Evolutionary conservation across 2,888 invertebrate species (phyloP), one percentile per base, ranked within the genome.

Genomic region (Cynaeus angustus): DNA sequence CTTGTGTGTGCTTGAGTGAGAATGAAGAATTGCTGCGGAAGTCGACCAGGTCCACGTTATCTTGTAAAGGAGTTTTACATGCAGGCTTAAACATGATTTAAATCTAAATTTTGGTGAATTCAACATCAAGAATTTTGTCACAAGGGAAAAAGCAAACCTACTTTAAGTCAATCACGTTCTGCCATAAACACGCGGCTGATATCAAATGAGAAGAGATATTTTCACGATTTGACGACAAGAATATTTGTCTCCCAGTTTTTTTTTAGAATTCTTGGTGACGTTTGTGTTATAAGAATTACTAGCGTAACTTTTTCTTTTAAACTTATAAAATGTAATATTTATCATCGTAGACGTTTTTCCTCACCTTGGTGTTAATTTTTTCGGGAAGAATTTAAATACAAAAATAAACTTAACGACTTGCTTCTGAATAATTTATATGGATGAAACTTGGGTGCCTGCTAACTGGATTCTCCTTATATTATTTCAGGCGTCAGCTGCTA

Each of bases 401-500:
- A 61, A 61, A 66, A 56, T 55, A 55, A 53, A 64, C 62, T 68
- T 62, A 62, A 56, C 64, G 55, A 65, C 56, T 69, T 38, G 48
- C 68, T 48, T 14, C 65, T 48, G 64, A 69, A 65, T 64, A 69
- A 69, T 69, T 69, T 69, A 69, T 69, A 50, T 21, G 56, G 52
- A 38, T 56, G 41, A 55, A 61, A 62, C 26, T 21, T 64, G 45
- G 61, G 64, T 50, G 64, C 41, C 21, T 38, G 46, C 53, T 45
- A 14, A 61, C 52, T 41, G 58, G 66, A 70, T 53, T 59, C 66
- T 61, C 48, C 52, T 61, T 38, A 66, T 70, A 66, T 70, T 70
- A 70, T 70, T 70, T 70, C 70, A 70, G 70, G 70, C 70, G 79
- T 78, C 76, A 76, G 77, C 75, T 77, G 78, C 71, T 75, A 73